Conservation (phyloP, 2,888 invertebrate genomes). For the Sinelater perroti region DNA sequence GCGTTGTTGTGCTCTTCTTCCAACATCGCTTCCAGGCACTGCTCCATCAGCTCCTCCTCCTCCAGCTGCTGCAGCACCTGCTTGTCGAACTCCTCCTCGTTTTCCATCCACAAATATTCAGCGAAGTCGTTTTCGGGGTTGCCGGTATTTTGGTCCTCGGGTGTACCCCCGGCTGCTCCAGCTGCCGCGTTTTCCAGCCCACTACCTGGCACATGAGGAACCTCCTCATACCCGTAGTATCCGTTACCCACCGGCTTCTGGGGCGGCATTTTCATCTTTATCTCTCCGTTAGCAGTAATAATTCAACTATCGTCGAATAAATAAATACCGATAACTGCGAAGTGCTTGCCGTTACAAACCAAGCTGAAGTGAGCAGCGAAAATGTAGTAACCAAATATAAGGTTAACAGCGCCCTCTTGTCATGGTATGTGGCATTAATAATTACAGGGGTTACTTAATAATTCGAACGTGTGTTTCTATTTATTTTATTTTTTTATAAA, state of each 20-base stretch:
- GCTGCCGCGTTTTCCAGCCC: slow-evolving; percentile 47
- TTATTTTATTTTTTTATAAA: no score
- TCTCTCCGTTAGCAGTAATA: slow-evolving; percentile 29
- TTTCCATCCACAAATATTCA: slow-evolving; percentile 95
- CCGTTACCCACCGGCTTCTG: slow-evolving; percentile 54
- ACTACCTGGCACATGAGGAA: slow-evolving; percentile 49
- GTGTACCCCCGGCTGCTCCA: slow-evolving; percentile 49
- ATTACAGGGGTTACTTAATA: no score
- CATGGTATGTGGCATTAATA: no score
- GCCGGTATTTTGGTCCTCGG: slow-evolving; percentile 59
- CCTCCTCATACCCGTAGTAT: slow-evolving; percentile 54
- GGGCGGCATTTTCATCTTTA: slow-evolving; percentile 55
- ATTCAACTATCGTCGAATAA: background rate
- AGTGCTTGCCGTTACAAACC: no score
- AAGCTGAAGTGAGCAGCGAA: no score
- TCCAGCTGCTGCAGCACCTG: slow-evolving; percentile 86
- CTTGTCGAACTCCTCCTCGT: slow-evolving; percentile 91
- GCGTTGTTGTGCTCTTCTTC: slow-evolving; percentile 68
- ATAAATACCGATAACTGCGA: slow-evolving; percentile 7
- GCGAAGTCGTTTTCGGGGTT: slow-evolving; percentile 78
- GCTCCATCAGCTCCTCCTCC: slow-evolving; percentile 87
- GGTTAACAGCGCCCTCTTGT: no score
- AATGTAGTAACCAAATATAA: no score
- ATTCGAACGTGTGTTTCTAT: no score
- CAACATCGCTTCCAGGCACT: slow-evolving; percentile 85